phyloP scores from a whole-genome alignment of 2,797 vertebrate species.

The Manis javanica region DNA sequence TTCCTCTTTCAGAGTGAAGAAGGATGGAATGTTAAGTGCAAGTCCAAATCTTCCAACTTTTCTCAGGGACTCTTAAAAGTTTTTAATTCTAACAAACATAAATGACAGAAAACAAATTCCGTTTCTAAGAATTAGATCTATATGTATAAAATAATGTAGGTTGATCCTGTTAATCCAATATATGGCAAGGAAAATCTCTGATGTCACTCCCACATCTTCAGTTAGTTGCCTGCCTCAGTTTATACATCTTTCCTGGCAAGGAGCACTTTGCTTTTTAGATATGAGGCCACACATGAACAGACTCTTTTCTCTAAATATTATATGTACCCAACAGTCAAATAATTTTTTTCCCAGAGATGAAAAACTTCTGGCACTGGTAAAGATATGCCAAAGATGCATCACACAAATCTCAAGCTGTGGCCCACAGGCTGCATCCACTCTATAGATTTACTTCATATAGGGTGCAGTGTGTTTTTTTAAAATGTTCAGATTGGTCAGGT shows the following conservation, averaged over 20 bases:
- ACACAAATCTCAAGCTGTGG: not conserved
- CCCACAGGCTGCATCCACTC: not conserved
- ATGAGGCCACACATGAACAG: not conserved
- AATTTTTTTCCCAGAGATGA: conserved; percentile 1
- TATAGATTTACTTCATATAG: not conserved
- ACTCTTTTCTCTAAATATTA: conserved; percentile 40
- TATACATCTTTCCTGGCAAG: not conserved
- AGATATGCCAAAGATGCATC: not conserved
- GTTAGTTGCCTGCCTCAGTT: not conserved
- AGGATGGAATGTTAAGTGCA: conserved; percentile 7
- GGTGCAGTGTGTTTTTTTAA: not conserved
- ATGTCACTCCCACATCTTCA: not conserved
- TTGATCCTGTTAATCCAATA: not conserved
- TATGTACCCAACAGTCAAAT: not conserved
- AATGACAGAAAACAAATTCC: not conserved
- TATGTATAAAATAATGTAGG: not conserved
- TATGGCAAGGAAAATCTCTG: not conserved
- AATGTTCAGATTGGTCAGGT: not conserved
- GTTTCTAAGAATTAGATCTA: not conserved
- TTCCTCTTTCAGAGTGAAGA: not conserved
- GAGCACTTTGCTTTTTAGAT: not conserved
- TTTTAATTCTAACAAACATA: not conserved
- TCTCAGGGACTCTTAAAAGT: not conserved
- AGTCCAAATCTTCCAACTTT: not conserved
- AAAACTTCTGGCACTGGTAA: not conserved